Percentiles rank a stretch among this genome's conserved stretches.
Conservation (phyloP, 2,797 vertebrate species). For the Simalia tracyae region DNA sequence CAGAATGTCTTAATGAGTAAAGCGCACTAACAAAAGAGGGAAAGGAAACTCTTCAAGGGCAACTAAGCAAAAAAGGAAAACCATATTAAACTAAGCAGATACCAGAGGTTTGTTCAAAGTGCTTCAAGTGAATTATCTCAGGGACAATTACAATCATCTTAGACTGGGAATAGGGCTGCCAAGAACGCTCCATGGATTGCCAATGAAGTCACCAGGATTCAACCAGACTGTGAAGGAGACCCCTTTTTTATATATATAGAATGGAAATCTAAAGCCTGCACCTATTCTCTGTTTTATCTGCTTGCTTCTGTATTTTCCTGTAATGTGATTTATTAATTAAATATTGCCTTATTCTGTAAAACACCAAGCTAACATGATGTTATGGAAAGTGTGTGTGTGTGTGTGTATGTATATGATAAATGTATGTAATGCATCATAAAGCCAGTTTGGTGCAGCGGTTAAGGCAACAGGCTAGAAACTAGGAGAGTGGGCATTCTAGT, state of each 20-base stretch:
- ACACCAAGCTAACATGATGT: not conserved
- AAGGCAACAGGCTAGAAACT: not conserved
- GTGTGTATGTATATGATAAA: too few species aligned
- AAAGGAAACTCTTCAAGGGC: not conserved
- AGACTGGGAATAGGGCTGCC: not conserved
- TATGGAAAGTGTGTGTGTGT: not conserved
- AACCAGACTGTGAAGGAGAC: not conserved
- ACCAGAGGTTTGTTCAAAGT: not conserved
- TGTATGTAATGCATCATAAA: not conserved
- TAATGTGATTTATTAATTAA: not conserved
- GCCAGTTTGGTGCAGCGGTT: not conserved
- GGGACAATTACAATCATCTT: not conserved
- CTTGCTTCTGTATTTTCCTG: not conserved
- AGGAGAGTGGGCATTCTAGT: not conserved
- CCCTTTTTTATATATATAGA: not conserved
- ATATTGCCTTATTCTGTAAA: not conserved
- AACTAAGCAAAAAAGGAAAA: not conserved
- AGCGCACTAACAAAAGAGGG: not conserved
- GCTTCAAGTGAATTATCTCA: not conserved
- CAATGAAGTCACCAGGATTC: not conserved
- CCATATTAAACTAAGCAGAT: not conserved
- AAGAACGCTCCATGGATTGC: not conserved
- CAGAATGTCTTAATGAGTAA: slow-evolving; percentile 42
- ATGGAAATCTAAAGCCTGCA: slow-evolving; percentile 32
- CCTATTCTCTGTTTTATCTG: not conserved